These are phyloP conservation scores for Neofelis nebulosa DNA, from an alignment of 2,113 vertebrate genomes.

Conservation along the genomic window DNA sequence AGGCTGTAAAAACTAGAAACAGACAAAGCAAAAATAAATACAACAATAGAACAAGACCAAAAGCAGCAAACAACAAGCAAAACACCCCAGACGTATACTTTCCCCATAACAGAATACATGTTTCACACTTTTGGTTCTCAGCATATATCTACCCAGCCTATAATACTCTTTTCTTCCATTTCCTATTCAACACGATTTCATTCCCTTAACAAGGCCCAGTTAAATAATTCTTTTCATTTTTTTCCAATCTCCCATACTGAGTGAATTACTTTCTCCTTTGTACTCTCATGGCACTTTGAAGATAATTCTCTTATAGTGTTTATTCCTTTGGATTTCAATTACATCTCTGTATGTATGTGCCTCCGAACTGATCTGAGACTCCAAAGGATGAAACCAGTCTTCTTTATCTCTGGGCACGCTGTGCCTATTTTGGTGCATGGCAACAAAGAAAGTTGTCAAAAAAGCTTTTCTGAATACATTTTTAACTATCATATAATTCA, in stretches of 20 bases:
- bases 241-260: neutral
- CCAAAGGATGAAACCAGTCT: neutral
- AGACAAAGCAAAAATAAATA: neutral
- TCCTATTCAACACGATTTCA: conserved; percentile 34
- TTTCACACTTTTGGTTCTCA: neutral
- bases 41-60: neutral
- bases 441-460: neutral
- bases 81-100: neutral
- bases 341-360: neutral
- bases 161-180: neutral
- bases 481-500: conserved; percentile 2
- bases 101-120: neutral
- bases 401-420: neutral
- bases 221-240: conserved; percentile 21
- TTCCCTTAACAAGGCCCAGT: neutral
- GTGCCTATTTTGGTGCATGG: neutral
- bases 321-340: conserved; percentile 40
- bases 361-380: neutral
- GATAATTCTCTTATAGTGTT: neutral
- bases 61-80: neutral
- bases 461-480: neutral
- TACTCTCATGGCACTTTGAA: neutral
- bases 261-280: neutral
- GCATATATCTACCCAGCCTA: neutral
- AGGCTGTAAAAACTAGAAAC: neutral